phyloP scores from a whole-genome alignment of 2,797 vertebrate species.

The Lutjanus campechanus region DNA sequence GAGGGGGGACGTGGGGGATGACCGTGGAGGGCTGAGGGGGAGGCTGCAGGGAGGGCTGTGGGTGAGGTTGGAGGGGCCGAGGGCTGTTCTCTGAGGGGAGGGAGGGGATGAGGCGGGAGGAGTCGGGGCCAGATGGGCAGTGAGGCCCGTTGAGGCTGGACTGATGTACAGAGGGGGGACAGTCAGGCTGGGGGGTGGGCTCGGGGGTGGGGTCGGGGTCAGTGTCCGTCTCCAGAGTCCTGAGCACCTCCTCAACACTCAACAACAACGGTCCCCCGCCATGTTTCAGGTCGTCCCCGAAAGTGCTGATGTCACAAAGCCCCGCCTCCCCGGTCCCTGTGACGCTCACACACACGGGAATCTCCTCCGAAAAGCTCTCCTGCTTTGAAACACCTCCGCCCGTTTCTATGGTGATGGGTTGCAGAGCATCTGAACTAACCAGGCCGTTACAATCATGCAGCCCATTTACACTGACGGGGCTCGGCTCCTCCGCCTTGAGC shows the following conservation, averaged over 20 bases:
- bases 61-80: constrained; percentile 85
- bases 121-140: constrained; percentile 78
- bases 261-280: constrained; percentile 91
- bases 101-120: constrained; percentile 77
- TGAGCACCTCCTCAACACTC: constrained; percentile 97
- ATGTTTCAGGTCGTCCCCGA: constrained; percentile 93
- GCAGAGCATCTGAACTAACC: constrained; percentile 86
- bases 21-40: constrained; percentile 85
- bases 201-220: constrained; percentile 83
- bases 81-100: constrained; percentile 77
- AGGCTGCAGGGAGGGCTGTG: constrained; percentile 84
- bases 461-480: constrained; percentile 89
- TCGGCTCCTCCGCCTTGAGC: constrained; percentile 79
- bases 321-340: constrained; percentile 82
- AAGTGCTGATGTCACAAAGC: constrained; percentile 90
- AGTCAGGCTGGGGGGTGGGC: constrained; percentile 58
- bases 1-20: constrained; percentile 89
- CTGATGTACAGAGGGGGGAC: constrained; percentile 81
- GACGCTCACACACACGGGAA: constrained; percentile 91
- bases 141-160: constrained; percentile 89
- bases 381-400: constrained; percentile 87
- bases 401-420: constrained; percentile 68
- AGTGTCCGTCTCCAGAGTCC: constrained; percentile 94
- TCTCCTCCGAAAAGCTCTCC: constrained; percentile 87
- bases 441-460: constrained; percentile 95